A percentile compares a stretch with the other conserved stretches of the same genome.
phyloP scores from a whole-genome alignment of 2,113 vertebrate species.

The Pomatostomus ruficeps region DNA sequence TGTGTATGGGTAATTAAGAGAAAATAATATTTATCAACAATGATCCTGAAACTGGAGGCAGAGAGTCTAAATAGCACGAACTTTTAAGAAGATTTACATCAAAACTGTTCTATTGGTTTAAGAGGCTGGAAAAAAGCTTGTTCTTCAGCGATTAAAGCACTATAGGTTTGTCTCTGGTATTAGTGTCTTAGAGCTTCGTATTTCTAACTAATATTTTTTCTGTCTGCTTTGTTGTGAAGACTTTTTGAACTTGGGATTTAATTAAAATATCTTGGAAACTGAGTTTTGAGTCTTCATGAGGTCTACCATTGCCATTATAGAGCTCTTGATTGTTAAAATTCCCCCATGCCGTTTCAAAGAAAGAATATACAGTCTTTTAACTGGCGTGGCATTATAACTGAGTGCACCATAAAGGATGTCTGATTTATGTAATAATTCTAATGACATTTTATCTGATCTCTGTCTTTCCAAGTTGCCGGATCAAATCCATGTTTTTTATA shows the following conservation, averaged over 20 bases:
- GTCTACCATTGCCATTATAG: not conserved
- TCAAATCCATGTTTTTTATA: not conserved
- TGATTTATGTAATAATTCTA: conserved; percentile 37
- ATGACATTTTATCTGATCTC: not conserved
- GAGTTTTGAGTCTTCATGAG: conserved; percentile 21
- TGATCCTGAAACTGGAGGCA: not conserved
- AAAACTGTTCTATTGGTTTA: not conserved
- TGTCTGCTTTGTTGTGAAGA: conserved; percentile 51
- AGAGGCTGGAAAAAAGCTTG: not conserved
- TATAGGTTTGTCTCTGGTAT: not conserved
- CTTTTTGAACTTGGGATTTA: conserved; percentile 5
- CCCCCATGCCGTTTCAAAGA: conserved; percentile 35
- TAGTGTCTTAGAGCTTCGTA: conserved; percentile 20
- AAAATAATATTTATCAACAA: not conserved
- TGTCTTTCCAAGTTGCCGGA: not conserved
- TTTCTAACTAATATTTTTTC: conserved; percentile 44
- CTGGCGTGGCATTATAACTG: not conserved
- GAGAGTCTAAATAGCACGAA: not conserved
- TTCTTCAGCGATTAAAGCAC: not conserved
- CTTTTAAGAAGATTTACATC: not conserved
- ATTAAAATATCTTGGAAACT: conserved; percentile 48
- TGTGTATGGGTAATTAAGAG: conserved; percentile 23
- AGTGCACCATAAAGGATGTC: not conserved
- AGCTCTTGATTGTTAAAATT: conserved; percentile 29
- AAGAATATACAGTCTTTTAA: conserved; percentile 13